These are phyloP conservation scores for Agrotis exclamationis DNA, from an alignment of 2,888 invertebrate genomes.

Conservation along the genomic window DNA sequence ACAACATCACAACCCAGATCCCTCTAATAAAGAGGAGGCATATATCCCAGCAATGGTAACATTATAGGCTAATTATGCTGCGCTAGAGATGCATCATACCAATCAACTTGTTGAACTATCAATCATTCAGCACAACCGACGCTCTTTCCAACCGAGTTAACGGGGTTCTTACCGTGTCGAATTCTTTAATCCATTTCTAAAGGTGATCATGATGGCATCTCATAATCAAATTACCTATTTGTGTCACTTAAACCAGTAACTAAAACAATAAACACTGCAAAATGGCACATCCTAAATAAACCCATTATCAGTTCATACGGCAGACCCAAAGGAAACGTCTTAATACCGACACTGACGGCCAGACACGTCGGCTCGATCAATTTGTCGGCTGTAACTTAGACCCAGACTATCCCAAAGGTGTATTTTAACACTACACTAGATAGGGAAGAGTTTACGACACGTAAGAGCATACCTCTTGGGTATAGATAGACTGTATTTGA, in stretches of 20 bases:
- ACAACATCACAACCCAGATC: no score
- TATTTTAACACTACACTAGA: slow-evolving; percentile 44
- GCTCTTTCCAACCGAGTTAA: no score
- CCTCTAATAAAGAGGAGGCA: no score
- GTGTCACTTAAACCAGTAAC: neutral
- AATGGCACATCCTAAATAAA: slow-evolving; percentile 1
- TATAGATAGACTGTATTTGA: neutral
- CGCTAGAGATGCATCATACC: no score
- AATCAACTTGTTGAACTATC: no score
- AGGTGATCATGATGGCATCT: no score
- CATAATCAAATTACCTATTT: no score
- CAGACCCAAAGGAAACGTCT: slow-evolving; percentile 24
- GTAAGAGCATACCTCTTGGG: neutral
- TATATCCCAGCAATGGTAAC: no score
- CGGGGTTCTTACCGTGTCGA: no score
- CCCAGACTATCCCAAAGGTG: slow-evolving; percentile 44
- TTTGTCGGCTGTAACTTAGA: slow-evolving; percentile 54
- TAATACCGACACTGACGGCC: slow-evolving; percentile 35
- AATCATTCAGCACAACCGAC: no score
- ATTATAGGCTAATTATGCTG: no score
- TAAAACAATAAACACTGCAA: neutral
- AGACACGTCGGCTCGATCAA: slow-evolving; percentile 47
- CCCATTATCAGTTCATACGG: slow-evolving; percentile 23
- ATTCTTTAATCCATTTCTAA: no score
- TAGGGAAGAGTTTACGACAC: slow-evolving; percentile 29